These are phyloP conservation scores for Palythoa grandiflora DNA, from an alignment of 92 coral and sea anemone species.

Conservation along the genomic window DNA sequence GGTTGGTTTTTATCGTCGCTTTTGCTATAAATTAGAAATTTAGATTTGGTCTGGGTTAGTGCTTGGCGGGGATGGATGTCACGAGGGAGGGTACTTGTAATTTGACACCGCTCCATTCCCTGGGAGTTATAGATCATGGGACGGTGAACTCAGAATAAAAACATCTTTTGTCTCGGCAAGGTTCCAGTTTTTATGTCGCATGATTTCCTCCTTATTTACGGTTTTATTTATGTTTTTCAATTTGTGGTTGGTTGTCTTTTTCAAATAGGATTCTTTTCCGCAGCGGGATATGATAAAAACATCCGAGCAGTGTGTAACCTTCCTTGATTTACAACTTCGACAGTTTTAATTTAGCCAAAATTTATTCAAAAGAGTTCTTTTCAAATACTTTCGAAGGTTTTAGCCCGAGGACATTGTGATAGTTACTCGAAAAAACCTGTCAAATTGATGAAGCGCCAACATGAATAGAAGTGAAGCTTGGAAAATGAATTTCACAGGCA, in stretches of 20 bases:
- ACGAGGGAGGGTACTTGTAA: slow-evolving; percentile 30
- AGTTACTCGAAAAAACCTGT: background rate
- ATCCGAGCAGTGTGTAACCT: slow-evolving; percentile 26
- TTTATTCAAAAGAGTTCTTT: background rate
- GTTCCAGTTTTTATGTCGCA: slow-evolving; percentile 38
- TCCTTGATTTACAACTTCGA: background rate
- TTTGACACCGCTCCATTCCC: slow-evolving; percentile 8
- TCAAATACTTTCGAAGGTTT: background rate
- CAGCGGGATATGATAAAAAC: slow-evolving; percentile 44
- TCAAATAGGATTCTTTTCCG: slow-evolving; percentile 27
- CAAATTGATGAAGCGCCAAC: background rate
- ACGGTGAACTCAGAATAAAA: background rate
- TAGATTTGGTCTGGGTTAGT: background rate
- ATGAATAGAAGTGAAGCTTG: slow-evolving; percentile 6
- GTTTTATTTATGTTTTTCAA: slow-evolving; percentile 18
- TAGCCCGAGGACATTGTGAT: background rate
- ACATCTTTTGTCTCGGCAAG: slow-evolving; percentile 8
- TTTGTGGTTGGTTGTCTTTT: slow-evolving; percentile 39
- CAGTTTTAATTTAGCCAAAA: background rate
- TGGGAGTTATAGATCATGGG: slow-evolving; percentile 8
- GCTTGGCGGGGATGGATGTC: background rate
- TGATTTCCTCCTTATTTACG: slow-evolving; percentile 11
- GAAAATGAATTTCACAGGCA: slow-evolving; percentile 36
- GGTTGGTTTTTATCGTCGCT: slow-evolving; percentile 64
- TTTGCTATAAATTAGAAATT: slow-evolving; percentile 38